Percentiles rank a stretch among this genome's conserved stretches.
These are phyloP conservation scores for Grus americana DNA, from an alignment of 2,113 vertebrate genomes.

Conservation along the genomic window DNA sequence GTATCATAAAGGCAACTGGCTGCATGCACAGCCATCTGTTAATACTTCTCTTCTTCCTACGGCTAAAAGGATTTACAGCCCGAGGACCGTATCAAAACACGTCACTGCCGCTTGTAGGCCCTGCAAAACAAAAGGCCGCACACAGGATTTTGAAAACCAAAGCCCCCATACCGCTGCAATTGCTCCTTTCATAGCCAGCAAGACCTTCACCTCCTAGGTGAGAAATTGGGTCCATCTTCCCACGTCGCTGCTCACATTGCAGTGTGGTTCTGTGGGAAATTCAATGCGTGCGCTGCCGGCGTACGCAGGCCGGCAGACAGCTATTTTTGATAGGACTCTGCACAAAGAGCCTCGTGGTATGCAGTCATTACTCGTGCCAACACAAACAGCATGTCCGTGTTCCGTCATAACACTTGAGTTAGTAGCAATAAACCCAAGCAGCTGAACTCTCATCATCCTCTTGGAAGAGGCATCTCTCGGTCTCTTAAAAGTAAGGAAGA, in stretches of 20 bases:
- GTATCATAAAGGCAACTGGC: not conserved
- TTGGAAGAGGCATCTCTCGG: conserved; percentile 8
- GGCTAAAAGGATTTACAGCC: conserved; percentile 14
- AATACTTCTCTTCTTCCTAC: not conserved
- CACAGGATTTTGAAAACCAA: not conserved
- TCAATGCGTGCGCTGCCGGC: rapidly evolving
- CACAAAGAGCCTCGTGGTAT: conserved; percentile 45
- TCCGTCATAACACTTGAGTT: not conserved
- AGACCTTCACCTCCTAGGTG: not conserved
- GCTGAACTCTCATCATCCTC: conserved; percentile 2
- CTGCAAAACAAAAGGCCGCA: not conserved
- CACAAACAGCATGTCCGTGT: not conserved
- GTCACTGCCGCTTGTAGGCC: not conserved
- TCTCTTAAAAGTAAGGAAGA: conserved; percentile 10
- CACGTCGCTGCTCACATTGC: not conserved
- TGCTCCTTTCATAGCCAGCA: not conserved
- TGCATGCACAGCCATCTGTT: not conserved
- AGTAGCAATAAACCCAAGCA: conserved; percentile 39
- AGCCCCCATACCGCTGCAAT: not conserved
- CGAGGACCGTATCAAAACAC: not conserved
- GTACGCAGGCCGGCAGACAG: not conserved
- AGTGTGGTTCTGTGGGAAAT: not conserved
- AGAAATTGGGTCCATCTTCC: not conserved
- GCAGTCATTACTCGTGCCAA: not conserved
- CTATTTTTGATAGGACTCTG: conserved; percentile 36